Evolutionary conservation across 2,888 invertebrate species (phyloP).

Genomic region (Papilio elwesi): DNA sequence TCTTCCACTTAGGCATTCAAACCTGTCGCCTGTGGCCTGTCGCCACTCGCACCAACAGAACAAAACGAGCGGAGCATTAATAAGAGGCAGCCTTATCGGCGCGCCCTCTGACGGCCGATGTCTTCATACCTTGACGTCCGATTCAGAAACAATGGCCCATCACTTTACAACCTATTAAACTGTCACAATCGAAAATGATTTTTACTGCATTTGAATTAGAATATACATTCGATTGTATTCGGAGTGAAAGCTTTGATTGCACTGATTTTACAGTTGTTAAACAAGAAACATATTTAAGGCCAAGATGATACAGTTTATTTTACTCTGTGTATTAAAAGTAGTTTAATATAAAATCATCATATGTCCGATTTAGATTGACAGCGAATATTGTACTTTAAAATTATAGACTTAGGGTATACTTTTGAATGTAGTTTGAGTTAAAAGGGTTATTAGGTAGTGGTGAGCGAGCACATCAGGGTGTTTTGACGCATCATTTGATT

Average conservation of each 20-base stretch:
- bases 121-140: constrained; percentile 78
- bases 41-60: constrained; percentile 41
- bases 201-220: background rate
- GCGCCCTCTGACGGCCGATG: constrained; percentile 67
- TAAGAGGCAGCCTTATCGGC: constrained; percentile 63
- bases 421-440: constrained; percentile 23
- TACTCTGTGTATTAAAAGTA: background rate
- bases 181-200: constrained; percentile 6
- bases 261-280: constrained; percentile 22
- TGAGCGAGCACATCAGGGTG: constrained; percentile 80
- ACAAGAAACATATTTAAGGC: constrained; percentile 50
- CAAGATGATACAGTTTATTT: constrained; percentile 11
- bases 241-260: constrained; percentile 5
- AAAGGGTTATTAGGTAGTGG: constrained; percentile 75
- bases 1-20: constrained; percentile 7
- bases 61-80: constrained; percentile 58
- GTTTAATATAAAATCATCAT: constrained; percentile 20
- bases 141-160: constrained; percentile 78
- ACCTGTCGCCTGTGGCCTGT: constrained; percentile 30
- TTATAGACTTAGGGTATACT: constrained; percentile 33
- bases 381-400: constrained; percentile 39
- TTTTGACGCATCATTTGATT: constrained; percentile 82
- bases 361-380: background rate
- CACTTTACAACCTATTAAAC: constrained; percentile 72
- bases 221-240: background rate